These are phyloP conservation scores for Folsomia manolachei DNA, from an alignment of 2,888 invertebrate genomes.

Conservation along the genomic window DNA sequence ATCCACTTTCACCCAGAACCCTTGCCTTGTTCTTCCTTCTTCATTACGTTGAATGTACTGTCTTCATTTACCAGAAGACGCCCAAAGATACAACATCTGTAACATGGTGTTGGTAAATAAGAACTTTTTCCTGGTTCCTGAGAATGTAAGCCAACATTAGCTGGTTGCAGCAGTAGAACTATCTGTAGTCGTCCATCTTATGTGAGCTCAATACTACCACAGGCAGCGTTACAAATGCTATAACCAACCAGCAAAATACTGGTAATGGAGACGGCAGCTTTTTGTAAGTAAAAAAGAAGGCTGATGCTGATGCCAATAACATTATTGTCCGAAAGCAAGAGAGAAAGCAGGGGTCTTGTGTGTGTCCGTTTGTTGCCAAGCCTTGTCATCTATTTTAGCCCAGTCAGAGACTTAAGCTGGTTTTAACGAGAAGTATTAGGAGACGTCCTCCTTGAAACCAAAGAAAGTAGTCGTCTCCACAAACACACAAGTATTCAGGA, in stretches of 20 bases:
- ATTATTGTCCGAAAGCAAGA: constrained; percentile 1
- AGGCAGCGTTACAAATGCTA: too few species aligned
- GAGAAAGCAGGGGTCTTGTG: neutral
- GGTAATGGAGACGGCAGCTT: neutral
- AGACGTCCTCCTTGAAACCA: constrained; percentile 18
- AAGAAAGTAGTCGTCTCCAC: constrained; percentile 3
- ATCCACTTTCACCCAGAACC: neutral
- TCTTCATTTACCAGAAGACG: too few species aligned
- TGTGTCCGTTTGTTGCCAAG: constrained; percentile 9
- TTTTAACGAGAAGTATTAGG: constrained; percentile 40
- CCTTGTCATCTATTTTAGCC: constrained; percentile 29
- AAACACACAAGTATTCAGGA: too few species aligned
- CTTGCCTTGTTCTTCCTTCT: neutral
- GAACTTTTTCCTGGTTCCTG: neutral
- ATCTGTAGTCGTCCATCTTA: neutral
- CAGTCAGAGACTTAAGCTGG: constrained; percentile 35
- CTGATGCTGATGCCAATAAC: neutral
- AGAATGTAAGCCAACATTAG: neutral
- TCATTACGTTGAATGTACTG: neutral
- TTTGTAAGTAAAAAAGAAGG: neutral
- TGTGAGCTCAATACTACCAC: too few species aligned
- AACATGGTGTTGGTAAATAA: neutral
- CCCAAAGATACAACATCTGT: too few species aligned
- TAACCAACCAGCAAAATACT: too few species aligned
- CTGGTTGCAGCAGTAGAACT: neutral